These are phyloP conservation scores for Periophthalmus magnuspinnatus DNA, from an alignment of 2,797 vertebrate genomes.

Conservation along the genomic window DNA sequence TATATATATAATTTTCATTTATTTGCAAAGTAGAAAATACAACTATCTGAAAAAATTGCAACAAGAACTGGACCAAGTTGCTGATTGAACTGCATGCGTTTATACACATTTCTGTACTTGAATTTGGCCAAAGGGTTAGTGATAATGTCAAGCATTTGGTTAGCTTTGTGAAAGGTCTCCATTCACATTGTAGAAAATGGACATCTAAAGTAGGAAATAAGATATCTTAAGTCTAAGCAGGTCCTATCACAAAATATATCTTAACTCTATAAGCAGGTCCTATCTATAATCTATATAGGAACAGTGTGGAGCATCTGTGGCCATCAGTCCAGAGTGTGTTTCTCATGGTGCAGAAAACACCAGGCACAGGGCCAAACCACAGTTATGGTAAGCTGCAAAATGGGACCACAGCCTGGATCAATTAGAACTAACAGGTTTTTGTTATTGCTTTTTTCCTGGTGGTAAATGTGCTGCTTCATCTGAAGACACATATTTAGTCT, in stretches of 20 bases:
- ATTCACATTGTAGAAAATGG: not conserved
- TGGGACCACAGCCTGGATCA: constrained; percentile 10
- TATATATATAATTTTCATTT: too few relatives aligned
- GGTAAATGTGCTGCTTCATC: not conserved
- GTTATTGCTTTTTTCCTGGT: not conserved
- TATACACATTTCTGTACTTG: too few relatives aligned
- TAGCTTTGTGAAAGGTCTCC: not conserved
- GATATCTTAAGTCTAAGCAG: too few relatives aligned
- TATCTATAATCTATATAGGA: too few relatives aligned
- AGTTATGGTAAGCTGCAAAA: constrained; percentile 79
- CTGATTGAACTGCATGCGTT: too few relatives aligned
- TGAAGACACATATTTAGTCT: not conserved
- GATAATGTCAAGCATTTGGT: not conserved
- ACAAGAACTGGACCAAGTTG: too few relatives aligned
- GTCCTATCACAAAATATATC: too few relatives aligned
- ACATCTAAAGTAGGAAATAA: too few relatives aligned
- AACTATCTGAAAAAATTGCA: too few relatives aligned
- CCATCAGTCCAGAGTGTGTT: constrained; percentile 81
- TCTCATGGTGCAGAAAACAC: constrained; percentile 72
- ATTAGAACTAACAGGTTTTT: not conserved
- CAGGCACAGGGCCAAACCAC: constrained; percentile 66
- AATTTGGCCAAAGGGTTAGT: not conserved
- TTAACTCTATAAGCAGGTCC: too few relatives aligned
- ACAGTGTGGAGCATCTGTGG: constrained; percentile 81
- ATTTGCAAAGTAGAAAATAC: too few relatives aligned